These are phyloP conservation scores for Bombyx mori DNA, from an alignment of 1,140 invertebrate species.

Conservation along the genomic window DNA sequence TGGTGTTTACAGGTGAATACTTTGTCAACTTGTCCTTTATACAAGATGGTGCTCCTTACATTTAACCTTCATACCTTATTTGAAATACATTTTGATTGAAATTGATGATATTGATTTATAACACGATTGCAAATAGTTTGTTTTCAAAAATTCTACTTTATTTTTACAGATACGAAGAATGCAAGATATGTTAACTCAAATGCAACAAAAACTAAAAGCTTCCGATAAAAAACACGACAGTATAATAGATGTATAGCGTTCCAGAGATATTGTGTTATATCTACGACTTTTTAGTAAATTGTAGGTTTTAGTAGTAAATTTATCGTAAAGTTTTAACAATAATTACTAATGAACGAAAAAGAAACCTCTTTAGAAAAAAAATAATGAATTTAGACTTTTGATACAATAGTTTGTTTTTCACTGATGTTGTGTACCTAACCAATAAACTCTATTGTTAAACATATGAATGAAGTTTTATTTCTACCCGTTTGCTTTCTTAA, in stretches of 20 bases:
- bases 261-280: background rate
- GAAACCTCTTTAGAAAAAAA: conserved; percentile 55
- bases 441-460: background rate
- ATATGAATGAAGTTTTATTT: background rate
- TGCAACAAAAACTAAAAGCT: conserved; percentile 95
- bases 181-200: conserved; percentile 96
- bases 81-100: too few relatives aligned
- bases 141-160: too few relatives aligned
- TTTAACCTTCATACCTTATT: too few relatives aligned
- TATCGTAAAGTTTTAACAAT: conserved; percentile 28
- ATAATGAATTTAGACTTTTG: conserved; percentile 52
- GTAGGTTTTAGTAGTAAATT: conserved; percentile 34
- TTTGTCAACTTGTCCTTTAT: too few relatives aligned
- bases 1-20: too few relatives aligned
- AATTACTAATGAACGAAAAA: conserved; percentile 16
- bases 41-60: too few relatives aligned
- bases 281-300: conserved; percentile 13
- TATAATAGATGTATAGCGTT: conserved; percentile 82
- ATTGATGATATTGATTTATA: too few relatives aligned
- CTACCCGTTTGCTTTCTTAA: too few relatives aligned
- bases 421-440: too few relatives aligned
- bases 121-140: too few relatives aligned
- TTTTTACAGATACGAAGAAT: conserved; percentile 87
- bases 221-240: conserved; percentile 84
- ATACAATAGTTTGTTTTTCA: conserved; percentile 1